Base-by-base conservation (phyloP, 2,797 vertebrate species). In the Meriones psammophilus region DNA sequence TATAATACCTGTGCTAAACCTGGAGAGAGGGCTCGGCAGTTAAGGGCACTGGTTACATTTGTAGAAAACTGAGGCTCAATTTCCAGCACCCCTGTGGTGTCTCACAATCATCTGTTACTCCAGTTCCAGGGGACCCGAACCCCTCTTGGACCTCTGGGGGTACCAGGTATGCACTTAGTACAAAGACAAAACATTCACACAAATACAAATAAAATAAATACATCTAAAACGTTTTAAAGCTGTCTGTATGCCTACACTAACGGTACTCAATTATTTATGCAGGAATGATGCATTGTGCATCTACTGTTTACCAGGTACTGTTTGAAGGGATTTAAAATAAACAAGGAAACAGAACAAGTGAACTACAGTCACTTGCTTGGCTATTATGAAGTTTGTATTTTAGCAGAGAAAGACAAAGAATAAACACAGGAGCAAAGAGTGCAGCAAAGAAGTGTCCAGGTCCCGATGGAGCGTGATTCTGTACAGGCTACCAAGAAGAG, bases 401-500 rank as follows among this genome's bases (percentile, higher is more conserved):
- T 66, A 87, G 33, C 9, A 50, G 60, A 80, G 24, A 84, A 18
- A 68, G 7, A 39, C 1, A 64, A 13, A 88, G 95, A 78, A 26
- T 42, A 58, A 73, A 50, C 71, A 81, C 33, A 30, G 15, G 74
- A 46, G 3, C 36, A 78, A 20, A 42, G 76, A 69, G 33, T 3
- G 71, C 18, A 87, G 42, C 30, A 9, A 24, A 42, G 39, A 20
- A 33, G 56, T 50, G 22, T 36, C 36, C 60, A 5, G 84, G 13
- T 26, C 54, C 20, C 1, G 20, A 8, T 3, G 42, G 17, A 36
- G 20, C 2, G 0, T 46, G 26, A 33, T 3, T 46, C 77, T 26
- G 6, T 14, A 0, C 2, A 1, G 36, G 64, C 10, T 14, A 2
- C 60, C n/a, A 13, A 64, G 33, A 24, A 12, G 9, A 76, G 0